Evolutionary conservation across 2,888 invertebrate genomes (phyloP).

Genomic region (Diarsia rubi): DNA sequence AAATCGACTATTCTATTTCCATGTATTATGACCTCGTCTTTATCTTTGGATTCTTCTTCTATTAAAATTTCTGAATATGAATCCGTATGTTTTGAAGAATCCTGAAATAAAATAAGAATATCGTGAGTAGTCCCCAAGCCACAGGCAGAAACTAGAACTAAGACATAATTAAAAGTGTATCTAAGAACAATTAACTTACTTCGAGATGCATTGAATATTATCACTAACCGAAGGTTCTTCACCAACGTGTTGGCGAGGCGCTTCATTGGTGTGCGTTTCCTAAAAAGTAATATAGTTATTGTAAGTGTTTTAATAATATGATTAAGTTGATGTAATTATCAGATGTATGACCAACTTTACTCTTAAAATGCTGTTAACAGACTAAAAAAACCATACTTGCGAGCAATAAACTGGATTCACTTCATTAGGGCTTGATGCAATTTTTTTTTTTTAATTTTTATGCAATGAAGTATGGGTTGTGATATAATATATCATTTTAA

Average conservation of each 20-base stretch:
- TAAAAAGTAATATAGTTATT: conserved; percentile 3
- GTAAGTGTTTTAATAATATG: too few species aligned
- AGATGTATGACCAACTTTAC: too few species aligned
- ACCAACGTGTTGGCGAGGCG: neutral
- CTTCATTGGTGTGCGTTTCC: neutral
- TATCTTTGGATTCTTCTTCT: neutral
- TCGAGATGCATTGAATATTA: conserved; percentile 8
- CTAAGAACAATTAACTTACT: conserved; percentile 6
- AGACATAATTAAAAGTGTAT: neutral
- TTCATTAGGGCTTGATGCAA: too few species aligned
- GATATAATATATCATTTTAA: too few species aligned
- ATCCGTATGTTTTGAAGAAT: conserved; percentile 8
- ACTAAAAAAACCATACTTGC: too few species aligned
- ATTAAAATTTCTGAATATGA: neutral
- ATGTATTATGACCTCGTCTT: conserved; percentile 7
- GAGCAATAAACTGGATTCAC: too few species aligned
- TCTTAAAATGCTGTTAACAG: too few species aligned
- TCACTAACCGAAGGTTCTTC: conserved; percentile 1
- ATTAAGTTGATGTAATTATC: too few species aligned
- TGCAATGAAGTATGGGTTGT: too few species aligned
- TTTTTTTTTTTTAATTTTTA: too few species aligned
- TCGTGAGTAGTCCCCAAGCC: neutral
- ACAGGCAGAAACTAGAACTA: neutral
- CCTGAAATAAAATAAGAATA: conserved; percentile 10
- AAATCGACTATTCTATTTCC: conserved; percentile 4